Evolutionary conservation across 1,140 invertebrate species (phyloP), one percentile per base, ranked within the genome.

Genomic region (Tribolium madens): DNA sequence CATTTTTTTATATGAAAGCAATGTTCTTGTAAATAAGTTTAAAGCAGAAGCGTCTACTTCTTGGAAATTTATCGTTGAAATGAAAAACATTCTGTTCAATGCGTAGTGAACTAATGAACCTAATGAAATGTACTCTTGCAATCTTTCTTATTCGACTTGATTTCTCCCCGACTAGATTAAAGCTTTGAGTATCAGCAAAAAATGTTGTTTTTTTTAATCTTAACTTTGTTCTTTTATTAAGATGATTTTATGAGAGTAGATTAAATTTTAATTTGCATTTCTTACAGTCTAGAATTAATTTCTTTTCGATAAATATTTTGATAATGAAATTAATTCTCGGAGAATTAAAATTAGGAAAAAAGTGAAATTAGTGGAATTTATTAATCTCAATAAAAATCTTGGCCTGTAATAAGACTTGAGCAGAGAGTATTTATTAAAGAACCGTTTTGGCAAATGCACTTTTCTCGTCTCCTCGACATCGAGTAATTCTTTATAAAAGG

Each of bases 401-500:
- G 21, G 14, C 21, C 31, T 18, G 14, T 71, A 48, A 71, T 71
- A 14, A 71, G 68, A 18, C 52, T 10, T 3, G 18, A 50, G 46
- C 46, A 50, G 47, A 72, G 4, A 72, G 15, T 72, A 72, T 72
- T 72, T 72, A 50, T 64, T 64, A 52, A 76, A 53, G 57, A 46
- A 74, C 18, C 76, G 76, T 79, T 79, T 75, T 50, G 57, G 68
- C 69, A 78, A 78, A 76, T 80, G 73, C 76, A 80, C 73, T 80
- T 80, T 80, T 47, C 79, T 78, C 74, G 76, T 80, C 74, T 76
- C 71, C 52, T 76, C 46, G 69, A 57, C 78, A 46, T 52, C 36
- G 52, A 75, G 76, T 79, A 77, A 77, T 80, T 78, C 76, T 76
- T 78, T 76, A 80, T 78, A 73, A 80, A 80, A 77, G 68, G 52